Evolutionary conservation across 2,888 invertebrate genomes (phyloP), one percentile per base, ranked within the genome.

Genomic region (Crematogaster levior): DNA sequence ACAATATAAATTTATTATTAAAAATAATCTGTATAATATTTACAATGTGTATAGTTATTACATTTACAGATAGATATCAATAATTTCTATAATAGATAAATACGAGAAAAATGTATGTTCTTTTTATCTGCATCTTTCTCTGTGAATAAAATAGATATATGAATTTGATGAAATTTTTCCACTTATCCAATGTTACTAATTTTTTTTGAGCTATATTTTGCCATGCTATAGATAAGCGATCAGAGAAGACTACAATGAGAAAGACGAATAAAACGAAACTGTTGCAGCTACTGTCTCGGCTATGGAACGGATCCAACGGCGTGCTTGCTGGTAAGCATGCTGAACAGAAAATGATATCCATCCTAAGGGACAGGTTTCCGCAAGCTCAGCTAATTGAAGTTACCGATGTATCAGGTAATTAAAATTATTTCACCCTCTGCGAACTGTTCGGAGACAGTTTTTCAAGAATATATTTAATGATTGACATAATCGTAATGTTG

Each of bases 331-430:
- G 93, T 18, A 94, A 94, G 88, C 88, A 93, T 75, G 93, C 93
- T 27, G 95, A 93, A 86, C 93, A 94, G 60, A 93, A 95, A 90
- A 94, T 96, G 89, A 92, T 92, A 85, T 87, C 91, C 51, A 94
- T 95, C 82, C 91, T 96, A 75, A 92, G 92, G 82, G 91, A 92
- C 68, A 94, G 92, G 83, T 95, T 97, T 92, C 97, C 97, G 0
- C 95, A 96, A 70, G 97, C 97, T 15, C 95, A 96, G 12, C 94
- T 95, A 63, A 95, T 97, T 79, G 95, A 96, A 91, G 96, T 97
- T 0, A 95, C 95, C 82, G 97, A 97, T 91, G 96, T 97, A 63
- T 97, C 97, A 21, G 95, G 95, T 95, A 92, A n/a, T n/a, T n/a
- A 89, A 73, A 86, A 85, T 77, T 73, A 68, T 66, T 74, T 61